Evolutionary conservation across 2,797 vertebrate species (phyloP), one percentile per base, ranked within the genome.

Genomic region (Pseudochirops corinnae): DNA sequence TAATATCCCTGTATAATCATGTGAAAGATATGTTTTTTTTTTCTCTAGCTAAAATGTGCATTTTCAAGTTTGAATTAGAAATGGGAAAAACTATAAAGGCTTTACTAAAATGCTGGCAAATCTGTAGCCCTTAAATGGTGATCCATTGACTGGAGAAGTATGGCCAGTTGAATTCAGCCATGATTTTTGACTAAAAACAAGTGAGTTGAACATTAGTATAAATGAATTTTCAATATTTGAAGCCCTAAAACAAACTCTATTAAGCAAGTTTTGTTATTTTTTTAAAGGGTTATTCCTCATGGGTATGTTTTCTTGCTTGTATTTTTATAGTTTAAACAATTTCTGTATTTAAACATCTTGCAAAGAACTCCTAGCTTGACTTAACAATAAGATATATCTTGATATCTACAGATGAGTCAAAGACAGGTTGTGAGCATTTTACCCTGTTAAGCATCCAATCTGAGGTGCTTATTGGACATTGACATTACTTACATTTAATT

Each of bases 111-210:
- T 97, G 94, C 91, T 97, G 95, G 90, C 26, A 57, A 92, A 95
- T 92, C 93, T 56, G 2, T 98, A 98, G 98, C 98, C 98, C 98
- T 99, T 98, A 16, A 90, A 94, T 96, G 95, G 94, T 96, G 95
- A 94, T 95, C 95, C 46, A 13, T 97, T 91, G 96, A 94, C 93
- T 95, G 93, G 82, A 94, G 94, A 95, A 91, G 56, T 92, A 53
- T 95, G 91, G 18, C 56, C 56, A 96, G 39, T 96, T 94, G 26
- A 93, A 95, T 56, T 97, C 93, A 90, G 39, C 60, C 90, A 91
- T 95, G 93, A 95, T 94, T 97, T 94, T 93, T 96, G 62, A 95
- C 97, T 97, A 95, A 96, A 91, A 96, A 97, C 90, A 97, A 97
- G 50, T 50, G 56, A 93, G 74, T 92, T 97, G 52, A 82, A n/a